A percentile compares a stretch with the other conserved stretches of the same genome.
Evolutionary conservation across 2,888 invertebrate genomes (phyloP).

Genomic region (Cyrtodaria siliqua): DNA sequence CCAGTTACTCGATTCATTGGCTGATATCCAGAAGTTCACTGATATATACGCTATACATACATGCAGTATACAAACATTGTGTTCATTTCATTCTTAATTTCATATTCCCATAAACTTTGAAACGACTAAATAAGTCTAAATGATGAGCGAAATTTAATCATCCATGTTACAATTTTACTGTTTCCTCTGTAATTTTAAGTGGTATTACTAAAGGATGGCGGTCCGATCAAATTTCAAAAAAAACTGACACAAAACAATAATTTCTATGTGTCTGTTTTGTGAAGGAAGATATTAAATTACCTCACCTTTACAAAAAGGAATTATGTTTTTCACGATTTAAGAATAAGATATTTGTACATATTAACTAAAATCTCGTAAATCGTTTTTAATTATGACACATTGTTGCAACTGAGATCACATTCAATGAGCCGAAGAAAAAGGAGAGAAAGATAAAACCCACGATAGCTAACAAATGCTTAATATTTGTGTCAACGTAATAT

Average conservation of each 20-base stretch:
- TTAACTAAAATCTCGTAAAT: constrained; percentile 59
- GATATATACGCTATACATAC: too few relatives aligned
- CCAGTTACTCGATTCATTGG: too few relatives aligned
- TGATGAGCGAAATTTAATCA: constrained; percentile 50
- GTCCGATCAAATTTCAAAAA: constrained; percentile 42
- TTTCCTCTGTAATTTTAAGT: constrained; percentile 57
- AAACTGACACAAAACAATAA: constrained; percentile 59
- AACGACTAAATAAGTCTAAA: not conserved
- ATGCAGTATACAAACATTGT: too few relatives aligned
- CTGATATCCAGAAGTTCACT: too few relatives aligned
- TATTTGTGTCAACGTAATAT: constrained; percentile 2
- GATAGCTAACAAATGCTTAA: not conserved
- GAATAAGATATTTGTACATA: constrained; percentile 47
- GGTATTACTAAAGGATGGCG: constrained; percentile 34
- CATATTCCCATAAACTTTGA: not conserved
- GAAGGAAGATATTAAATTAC: constrained; percentile 37
- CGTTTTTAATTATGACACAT: constrained; percentile 64
- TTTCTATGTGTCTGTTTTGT: constrained; percentile 56
- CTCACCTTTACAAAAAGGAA: constrained; percentile 37
- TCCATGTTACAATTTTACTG: constrained; percentile 42
- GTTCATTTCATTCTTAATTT: not conserved
- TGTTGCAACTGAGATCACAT: constrained; percentile 44
- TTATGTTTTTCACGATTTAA: constrained; percentile 52
- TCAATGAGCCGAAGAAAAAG: constrained; percentile 43
- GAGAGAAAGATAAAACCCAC: too few relatives aligned